Conservation (phyloP, 2,888 invertebrate genomes). For the Cylindroiulus punctatus region DNA sequence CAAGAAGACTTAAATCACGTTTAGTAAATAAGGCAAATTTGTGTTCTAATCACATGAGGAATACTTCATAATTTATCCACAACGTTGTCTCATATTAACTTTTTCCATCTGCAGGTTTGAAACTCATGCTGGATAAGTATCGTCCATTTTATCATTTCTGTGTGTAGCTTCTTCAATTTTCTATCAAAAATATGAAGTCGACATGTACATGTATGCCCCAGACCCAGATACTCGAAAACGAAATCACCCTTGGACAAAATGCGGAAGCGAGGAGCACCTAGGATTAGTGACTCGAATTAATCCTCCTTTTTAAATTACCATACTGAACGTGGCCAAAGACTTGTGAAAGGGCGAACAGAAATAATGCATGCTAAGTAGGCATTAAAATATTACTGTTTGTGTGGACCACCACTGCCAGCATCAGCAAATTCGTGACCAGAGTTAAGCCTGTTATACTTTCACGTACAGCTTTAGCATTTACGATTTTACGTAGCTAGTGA, state of each 20-base stretch:
- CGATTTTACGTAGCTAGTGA: neutral
- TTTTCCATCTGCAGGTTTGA: too few species aligned
- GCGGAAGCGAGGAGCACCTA: neutral
- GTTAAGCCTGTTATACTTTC: neutral
- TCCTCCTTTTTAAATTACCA: conserved; percentile 34
- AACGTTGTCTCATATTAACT: too few species aligned
- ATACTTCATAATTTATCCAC: too few species aligned
- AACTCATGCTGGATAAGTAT: neutral
- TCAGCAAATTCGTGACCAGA: neutral
- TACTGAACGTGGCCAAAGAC: neutral
- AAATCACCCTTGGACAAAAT: neutral
- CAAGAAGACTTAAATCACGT: too few species aligned
- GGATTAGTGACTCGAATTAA: neutral
- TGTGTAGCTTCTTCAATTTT: too few species aligned
- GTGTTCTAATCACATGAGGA: too few species aligned
- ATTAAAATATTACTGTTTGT: neutral
- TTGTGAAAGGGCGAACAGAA: neutral
- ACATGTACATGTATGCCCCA: neutral
- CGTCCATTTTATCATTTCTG: neutral
- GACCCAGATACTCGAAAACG: neutral
- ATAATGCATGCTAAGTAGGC: neutral
- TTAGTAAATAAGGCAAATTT: too few species aligned
- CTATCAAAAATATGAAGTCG: neutral
- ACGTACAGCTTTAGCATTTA: neutral
- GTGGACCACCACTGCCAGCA: neutral